phyloP scores from a whole-genome alignment of 1,140 invertebrate species.

The Cyclina sinensis region DNA sequence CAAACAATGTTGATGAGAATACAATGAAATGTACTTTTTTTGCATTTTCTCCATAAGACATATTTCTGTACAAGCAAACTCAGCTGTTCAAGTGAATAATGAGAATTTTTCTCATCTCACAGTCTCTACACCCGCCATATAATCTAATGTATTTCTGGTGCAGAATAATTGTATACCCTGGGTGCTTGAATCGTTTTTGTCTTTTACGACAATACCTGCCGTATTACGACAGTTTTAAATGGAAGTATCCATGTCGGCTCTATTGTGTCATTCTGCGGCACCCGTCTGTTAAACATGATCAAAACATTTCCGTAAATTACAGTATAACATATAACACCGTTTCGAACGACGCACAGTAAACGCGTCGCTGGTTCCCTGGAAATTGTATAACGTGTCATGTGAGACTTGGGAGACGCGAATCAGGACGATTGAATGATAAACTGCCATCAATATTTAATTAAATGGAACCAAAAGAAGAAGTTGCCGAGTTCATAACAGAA shows the following conservation, averaged over 20 bases:
- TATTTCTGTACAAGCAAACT: neutral
- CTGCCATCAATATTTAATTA: slow-evolving; percentile 46
- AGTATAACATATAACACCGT: neutral
- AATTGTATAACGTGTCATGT: slow-evolving; percentile 7
- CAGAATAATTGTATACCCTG: neutral
- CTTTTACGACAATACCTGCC: neutral
- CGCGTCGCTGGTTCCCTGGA: slow-evolving; percentile 11
- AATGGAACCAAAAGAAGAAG: slow-evolving; percentile 16
- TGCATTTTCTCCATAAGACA: slow-evolving; percentile 7
- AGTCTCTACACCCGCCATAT: neutral
- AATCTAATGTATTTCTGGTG: neutral
- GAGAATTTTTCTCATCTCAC: neutral
- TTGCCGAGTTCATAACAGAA: slow-evolving; percentile 32
- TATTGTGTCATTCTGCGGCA: neutral
- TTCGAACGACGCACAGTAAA: neutral
- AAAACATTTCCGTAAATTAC: slow-evolving; percentile 2
- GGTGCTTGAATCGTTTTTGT: slow-evolving; percentile 2
- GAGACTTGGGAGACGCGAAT: neutral
- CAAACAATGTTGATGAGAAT: neutral
- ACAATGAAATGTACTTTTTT: neutral
- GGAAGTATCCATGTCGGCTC: neutral
- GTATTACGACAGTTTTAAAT: neutral
- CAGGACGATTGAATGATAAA: slow-evolving; percentile 12
- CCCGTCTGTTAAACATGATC: neutral
- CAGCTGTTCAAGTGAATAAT: neutral